Conservation (phyloP, 2,888 invertebrate species). For the Frankliniella intonsa region DNA sequence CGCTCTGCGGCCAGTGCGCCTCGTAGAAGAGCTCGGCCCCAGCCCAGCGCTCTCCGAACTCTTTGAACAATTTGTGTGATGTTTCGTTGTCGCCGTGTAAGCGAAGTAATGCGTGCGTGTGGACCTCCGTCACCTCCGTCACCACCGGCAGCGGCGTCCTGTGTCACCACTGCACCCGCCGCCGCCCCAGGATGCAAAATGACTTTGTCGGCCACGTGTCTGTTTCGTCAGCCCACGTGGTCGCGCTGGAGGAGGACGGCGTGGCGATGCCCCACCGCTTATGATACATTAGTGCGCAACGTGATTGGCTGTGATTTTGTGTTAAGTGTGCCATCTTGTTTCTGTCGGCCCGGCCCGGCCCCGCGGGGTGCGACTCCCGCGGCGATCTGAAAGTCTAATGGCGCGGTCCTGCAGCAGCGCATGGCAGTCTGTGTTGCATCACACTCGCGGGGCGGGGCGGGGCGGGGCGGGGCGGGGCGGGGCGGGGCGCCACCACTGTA, state of each 20-base stretch:
- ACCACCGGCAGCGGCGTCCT: no score
- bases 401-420: background rate
- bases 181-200: background rate
- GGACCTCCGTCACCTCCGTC: no score
- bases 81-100: no score
- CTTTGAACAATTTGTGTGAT: no score
- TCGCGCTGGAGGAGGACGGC: no score
- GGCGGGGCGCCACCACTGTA: background rate
- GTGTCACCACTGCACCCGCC: no score
- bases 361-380: no score
- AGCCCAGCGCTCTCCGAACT: no score
- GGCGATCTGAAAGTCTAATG: background rate
- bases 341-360: background rate
- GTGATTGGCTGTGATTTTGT: conserved; percentile 2
- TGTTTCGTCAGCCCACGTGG: no score
- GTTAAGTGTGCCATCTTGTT: conserved; percentile 1
- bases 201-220: no score
- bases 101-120: no score
- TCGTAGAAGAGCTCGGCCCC: background rate
- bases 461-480: background rate
- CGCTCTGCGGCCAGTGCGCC: conserved; percentile 18
- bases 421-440: background rate
- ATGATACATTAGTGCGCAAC: background rate
- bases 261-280: no score
- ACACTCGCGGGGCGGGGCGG: background rate